Base-by-base conservation (phyloP, 2,888 invertebrate genomes). In the Philopedon plagiatum region DNA sequence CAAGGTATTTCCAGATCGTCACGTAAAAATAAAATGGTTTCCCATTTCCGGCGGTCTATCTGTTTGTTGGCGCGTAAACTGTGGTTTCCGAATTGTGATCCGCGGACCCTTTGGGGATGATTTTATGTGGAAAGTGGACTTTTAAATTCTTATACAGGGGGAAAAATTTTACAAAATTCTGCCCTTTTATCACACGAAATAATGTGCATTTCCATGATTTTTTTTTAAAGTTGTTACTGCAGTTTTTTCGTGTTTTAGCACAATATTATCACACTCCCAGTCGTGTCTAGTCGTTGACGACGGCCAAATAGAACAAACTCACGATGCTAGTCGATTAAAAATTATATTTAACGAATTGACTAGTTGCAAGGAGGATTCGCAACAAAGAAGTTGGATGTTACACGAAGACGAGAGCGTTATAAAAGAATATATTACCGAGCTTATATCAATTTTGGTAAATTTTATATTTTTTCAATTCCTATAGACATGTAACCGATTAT, bases 371-470 rank as follows among this genome's bases (percentile, higher is more conserved):
- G 96, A 97, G 82, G 98, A 98, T 83, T 94, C 96, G 0, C 97
- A 98, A 82, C 98, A 98, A 82, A 88, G 98, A 69, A 96, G 95
- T 78, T 98, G 98, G 98, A 95, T 96, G 84, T 87, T 98, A 29
- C 95, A 97, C 83, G 97, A 98, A 83, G 98, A 98, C 84, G 97
- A 97, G 77, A 90, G 91, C 71, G 93, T 94, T 78, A 97, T 98
- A 81, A 91, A 92, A 71, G 93, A 94, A 73, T 94, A 96, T 84
- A 88, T 98, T 67, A 89, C 91, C 66, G 94, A 95, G 83, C 87
- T 95, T 21, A 93, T 93, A 58, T 93, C 93, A 75, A 94, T 95
- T 81, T 88, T 95, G 90, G 94, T 94, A 86, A 83, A 86, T 80
- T 49, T 0, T n/a, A n/a, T 34, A 5, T 23, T 46, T 44, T 23